Percentiles rank a stretch among this genome's conserved stretches.
These are phyloP conservation scores for Falco columbarius DNA, from an alignment of 2,797 vertebrate species.

Conservation along the genomic window DNA sequence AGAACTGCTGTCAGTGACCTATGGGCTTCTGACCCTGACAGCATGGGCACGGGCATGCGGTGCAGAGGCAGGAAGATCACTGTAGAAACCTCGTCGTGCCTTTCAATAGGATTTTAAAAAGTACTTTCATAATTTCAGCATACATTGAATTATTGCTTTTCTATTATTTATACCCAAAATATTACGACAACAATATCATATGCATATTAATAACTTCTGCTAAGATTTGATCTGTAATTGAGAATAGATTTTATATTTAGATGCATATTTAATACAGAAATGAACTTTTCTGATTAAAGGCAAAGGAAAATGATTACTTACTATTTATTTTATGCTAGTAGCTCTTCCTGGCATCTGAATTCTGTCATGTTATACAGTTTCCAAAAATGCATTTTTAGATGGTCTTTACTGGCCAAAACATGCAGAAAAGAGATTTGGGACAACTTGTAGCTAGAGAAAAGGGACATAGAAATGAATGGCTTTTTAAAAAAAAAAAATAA, in stretches of 20 bases:
- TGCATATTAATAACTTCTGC: not conserved
- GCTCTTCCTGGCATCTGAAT: not conserved
- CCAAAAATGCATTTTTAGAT: not conserved
- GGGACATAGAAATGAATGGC: not conserved
- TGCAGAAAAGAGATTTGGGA: not conserved
- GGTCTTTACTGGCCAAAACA: not conserved
- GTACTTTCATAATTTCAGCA: not conserved
- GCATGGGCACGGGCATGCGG: fast-evolving
- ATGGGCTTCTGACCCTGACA: not conserved
- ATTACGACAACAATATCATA: not conserved
- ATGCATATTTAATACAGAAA: not conserved
- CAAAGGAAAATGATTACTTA: not conserved
- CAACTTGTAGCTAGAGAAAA: not conserved
- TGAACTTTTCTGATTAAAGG: not conserved
- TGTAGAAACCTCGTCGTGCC: not conserved
- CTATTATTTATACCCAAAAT: constrained; percentile 33
- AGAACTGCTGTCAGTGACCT: not conserved
- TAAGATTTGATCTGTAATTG: not conserved
- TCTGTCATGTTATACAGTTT: not conserved
- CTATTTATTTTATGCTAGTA: not conserved
- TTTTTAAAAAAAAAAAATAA: not conserved
- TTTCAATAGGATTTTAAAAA: not conserved
- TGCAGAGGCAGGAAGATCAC: not conserved
- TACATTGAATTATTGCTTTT: not conserved
- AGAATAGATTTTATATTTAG: not conserved